A percentile compares a stretch with the other conserved stretches of the same genome.
Evolutionary conservation across 1,140 invertebrate genomes (phyloP).

Genomic region (Achatina immaculata): DNA sequence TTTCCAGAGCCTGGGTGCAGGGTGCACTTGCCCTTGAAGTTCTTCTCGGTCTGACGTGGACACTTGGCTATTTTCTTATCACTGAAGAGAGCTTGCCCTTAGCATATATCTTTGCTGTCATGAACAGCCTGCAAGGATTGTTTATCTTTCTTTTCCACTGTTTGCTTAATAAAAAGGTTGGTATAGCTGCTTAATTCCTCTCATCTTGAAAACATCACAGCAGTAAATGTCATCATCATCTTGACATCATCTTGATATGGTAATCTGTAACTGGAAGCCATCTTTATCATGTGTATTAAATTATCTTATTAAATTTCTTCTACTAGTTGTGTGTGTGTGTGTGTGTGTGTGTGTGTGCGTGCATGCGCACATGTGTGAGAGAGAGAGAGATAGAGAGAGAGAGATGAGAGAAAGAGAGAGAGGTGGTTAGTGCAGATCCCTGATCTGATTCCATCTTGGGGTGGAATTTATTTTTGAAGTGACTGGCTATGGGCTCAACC

Average conservation of each 20-base stretch:
- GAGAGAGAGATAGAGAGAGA: too few species aligned
- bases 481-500: too few species aligned
- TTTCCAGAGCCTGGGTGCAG: constrained; percentile 69
- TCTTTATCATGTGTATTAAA: too few species aligned
- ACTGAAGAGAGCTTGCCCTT: constrained; percentile 69
- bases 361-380: too few species aligned
- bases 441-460: too few species aligned
- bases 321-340: too few species aligned
- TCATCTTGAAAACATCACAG: not conserved
- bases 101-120: constrained; percentile 74
- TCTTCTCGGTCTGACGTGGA: constrained; percentile 75
- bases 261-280: too few species aligned
- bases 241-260: not conserved
- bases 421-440: too few species aligned
- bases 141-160: constrained; percentile 74
- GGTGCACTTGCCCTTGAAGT: constrained; percentile 74
- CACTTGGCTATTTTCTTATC: constrained; percentile 74
- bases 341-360: too few species aligned
- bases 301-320: too few species aligned
- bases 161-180: constrained; percentile 66
- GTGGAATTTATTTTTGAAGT: too few species aligned
- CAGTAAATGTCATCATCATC: not conserved
- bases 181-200: not conserved
- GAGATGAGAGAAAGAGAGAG: too few species aligned
- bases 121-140: constrained; percentile 74